A percentile compares a stretch with the other conserved stretches of the same genome.
phyloP scores from a whole-genome alignment of 2,113 vertebrate genomes.

The Perca fluviatilis region DNA sequence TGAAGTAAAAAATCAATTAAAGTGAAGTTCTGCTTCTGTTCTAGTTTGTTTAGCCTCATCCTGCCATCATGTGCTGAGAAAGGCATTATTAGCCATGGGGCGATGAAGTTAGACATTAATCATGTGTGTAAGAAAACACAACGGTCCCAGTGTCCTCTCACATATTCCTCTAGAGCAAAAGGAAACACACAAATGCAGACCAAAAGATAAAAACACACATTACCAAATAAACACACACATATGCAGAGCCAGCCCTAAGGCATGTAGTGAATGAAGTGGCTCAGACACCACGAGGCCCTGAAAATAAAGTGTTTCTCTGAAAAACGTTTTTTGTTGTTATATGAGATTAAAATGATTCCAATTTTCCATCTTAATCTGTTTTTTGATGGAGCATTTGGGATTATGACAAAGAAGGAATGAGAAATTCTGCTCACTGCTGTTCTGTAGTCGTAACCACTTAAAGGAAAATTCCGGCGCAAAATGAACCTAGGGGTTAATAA shows the following conservation, averaged over 20 bases:
- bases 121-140: conserved; percentile 42
- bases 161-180: conserved; percentile 40
- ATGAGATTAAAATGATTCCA: not conserved
- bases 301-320: not conserved
- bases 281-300: not conserved
- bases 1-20: conserved; percentile 11
- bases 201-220: conserved; percentile 4
- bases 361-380: not conserved
- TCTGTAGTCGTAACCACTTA: too few species aligned
- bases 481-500: too few species aligned
- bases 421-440: not conserved
- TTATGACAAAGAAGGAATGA: not conserved
- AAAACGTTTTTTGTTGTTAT: too few species aligned
- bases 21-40: conserved; percentile 25
- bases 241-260: not conserved
- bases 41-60: conserved; percentile 32
- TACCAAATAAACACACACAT: not conserved
- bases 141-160: conserved; percentile 39
- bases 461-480: too few species aligned
- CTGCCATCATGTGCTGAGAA: conserved; percentile 46
- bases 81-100: conserved; percentile 21
- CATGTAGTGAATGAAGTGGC: conserved; percentile 25
- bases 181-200: not conserved
- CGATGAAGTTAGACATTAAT: conserved; percentile 32
- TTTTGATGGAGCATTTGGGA: not conserved